phyloP scores from a whole-genome alignment of 2,113 vertebrate species.

The Orycteropus afer region DNA sequence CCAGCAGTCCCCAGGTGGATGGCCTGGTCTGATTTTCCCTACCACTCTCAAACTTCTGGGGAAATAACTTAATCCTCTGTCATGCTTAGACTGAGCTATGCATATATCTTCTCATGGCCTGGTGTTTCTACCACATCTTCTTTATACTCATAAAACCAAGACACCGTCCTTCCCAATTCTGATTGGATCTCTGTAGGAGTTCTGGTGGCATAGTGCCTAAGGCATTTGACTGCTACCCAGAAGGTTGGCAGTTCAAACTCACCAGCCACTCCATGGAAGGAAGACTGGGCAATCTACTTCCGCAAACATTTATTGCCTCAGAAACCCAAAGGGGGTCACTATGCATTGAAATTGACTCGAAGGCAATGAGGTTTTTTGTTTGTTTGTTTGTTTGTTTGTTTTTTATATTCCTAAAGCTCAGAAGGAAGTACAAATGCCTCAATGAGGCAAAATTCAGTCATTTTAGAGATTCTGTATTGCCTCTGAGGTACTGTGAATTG shows the following conservation, averaged over 20 bases:
- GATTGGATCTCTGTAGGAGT: background rate
- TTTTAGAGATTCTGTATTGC: background rate
- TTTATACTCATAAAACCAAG: background rate
- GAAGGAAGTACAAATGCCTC: background rate
- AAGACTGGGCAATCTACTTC: too few relatives aligned
- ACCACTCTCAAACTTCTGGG: background rate
- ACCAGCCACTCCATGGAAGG: too few relatives aligned
- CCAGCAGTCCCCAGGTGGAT: rapidly evolving
- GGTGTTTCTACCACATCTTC: background rate
- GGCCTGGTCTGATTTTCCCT: background rate
- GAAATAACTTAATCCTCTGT: background rate
- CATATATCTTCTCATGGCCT: background rate
- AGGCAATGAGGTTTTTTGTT: too few relatives aligned
- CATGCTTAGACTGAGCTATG: background rate
- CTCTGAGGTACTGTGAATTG: background rate
- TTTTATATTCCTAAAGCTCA: background rate
- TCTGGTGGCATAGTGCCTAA: too few relatives aligned
- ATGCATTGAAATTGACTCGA: too few relatives aligned
- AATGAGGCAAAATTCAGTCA: background rate
- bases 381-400: too few relatives aligned
- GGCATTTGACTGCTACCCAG: too few relatives aligned
- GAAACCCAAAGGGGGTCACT: too few relatives aligned
- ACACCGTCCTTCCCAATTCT: background rate
- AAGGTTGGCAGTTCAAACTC: too few relatives aligned
- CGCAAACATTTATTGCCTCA: too few relatives aligned